These are phyloP conservation scores for Danio jaintianensis DNA, from an alignment of 2,797 vertebrate species.

Conservation along the genomic window DNA sequence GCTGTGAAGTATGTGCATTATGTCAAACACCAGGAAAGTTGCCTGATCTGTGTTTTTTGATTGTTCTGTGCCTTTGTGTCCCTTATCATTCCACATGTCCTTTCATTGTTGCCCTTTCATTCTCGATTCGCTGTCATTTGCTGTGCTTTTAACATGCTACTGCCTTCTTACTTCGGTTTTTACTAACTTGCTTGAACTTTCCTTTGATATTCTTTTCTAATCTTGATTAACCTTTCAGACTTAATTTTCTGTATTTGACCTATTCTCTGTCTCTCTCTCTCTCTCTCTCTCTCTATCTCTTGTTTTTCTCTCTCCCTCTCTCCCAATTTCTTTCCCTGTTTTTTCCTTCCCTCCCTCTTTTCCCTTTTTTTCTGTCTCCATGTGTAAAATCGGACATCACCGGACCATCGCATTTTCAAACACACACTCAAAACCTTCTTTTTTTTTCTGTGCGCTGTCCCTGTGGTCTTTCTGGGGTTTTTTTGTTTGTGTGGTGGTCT, in stretches of 20 bases:
- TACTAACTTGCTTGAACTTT: constrained; percentile 76
- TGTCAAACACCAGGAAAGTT: constrained; percentile 53
- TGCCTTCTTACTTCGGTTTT: constrained; percentile 68
- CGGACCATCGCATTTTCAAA: constrained; percentile 86
- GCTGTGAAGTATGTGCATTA: not conserved
- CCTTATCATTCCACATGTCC: constrained; percentile 32
- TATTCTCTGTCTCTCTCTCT: constrained; percentile 90
- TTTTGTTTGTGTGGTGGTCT: constrained; percentile 51
- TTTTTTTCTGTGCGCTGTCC: constrained; percentile 40
- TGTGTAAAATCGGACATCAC: constrained; percentile 87
- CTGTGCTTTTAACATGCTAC: constrained; percentile 80
- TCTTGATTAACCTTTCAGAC: constrained; percentile 84
- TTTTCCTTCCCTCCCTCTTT: constrained; percentile 57
- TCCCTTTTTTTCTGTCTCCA: constrained; percentile 59
- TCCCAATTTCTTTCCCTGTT: constrained; percentile 70
- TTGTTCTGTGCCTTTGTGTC: constrained; percentile 48
- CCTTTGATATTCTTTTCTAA: constrained; percentile 70
- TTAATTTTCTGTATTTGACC: constrained; percentile 94
- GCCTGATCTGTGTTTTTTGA: constrained; percentile 40
- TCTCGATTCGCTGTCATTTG: constrained; percentile 71
- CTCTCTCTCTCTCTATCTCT: constrained; percentile 83
- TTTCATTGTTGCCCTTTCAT: constrained; percentile 59
- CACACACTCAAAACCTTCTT: constrained; percentile 64
- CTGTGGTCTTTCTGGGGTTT: constrained; percentile 45
- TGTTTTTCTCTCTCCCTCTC: constrained; percentile 74